Evolutionary conservation across 2,113 vertebrate species (phyloP), one percentile per base, ranked within the genome.

Genomic region (Chloropsis hardwickii): DNA sequence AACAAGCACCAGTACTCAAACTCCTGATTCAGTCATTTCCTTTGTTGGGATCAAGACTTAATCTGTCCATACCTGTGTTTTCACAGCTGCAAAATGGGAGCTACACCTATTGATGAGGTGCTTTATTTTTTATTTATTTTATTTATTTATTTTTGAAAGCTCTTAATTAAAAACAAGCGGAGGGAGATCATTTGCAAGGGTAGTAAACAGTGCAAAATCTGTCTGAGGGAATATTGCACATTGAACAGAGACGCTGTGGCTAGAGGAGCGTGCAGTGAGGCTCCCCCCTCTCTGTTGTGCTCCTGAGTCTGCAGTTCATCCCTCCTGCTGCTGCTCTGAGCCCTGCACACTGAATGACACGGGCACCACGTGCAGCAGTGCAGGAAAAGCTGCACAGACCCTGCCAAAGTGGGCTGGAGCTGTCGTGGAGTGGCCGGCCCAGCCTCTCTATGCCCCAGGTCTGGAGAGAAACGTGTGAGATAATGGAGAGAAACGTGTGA

Each of bases 1-100:
- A 77, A 86, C 42, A 40, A 80, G 81, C 50, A 94, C 53, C 56
- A 62, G 53, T 17, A 57, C 86, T 78, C 79, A 78, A 82, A 74
- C 76, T 83, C 64, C 40, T 21, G 69, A 60, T 78, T 92, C 77
- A 83, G 86, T 92, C 31, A 88, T 81, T 90, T 96, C 93, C 89
- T 95, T 94, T 69, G 42, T 6, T 86, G 69, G 91, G 86, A 90
- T 92, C 76, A 92, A 86, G 90, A 42, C n/a, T 88, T 81, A 81
- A 86, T 94, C 60, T 3, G 0, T 60, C 79, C 47, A 16, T 92
- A 92, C 88, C 72, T 86, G 72, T 92, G 76, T 96, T 96, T 96
- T 88, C 65, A 93, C 92, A 93, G 85, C 92, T 88, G 94, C 76
- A 53, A 65, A 83, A 67, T 61, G 48, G 21, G 69, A 90, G 39